A percentile compares a stretch with the other conserved stretches of the same genome.
These are phyloP conservation scores for Drosophila athabasca DNA, from an alignment of 1,140 invertebrate species.

Conservation along the genomic window DNA sequence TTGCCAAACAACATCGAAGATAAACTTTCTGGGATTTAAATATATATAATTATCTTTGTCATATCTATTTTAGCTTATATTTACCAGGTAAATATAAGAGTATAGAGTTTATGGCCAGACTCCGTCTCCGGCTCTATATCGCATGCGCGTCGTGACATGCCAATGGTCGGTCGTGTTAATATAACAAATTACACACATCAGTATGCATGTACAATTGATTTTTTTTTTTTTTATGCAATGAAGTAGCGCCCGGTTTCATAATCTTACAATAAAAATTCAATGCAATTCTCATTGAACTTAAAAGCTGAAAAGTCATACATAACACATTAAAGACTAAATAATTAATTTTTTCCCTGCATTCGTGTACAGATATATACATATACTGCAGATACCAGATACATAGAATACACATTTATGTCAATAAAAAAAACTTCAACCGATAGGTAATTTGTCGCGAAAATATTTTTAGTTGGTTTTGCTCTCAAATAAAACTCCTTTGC, in stretches of 20 bases:
- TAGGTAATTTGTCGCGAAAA: too few relatives aligned
- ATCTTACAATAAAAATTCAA: slow-evolving; percentile 1
- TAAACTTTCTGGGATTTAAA: slow-evolving; percentile 40
- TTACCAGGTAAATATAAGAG: slow-evolving; percentile 15
- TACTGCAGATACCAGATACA: background rate
- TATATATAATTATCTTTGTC: slow-evolving; percentile 20
- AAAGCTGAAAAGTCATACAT: slow-evolving; percentile 19
- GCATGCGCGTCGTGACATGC: too few relatives aligned
- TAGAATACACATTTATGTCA: too few relatives aligned
- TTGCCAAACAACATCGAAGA: slow-evolving; percentile 63
- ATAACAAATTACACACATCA: background rate
- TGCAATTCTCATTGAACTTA: slow-evolving; percentile 11
- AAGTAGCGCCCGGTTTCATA: slow-evolving; percentile 22
- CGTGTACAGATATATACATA: slow-evolving; percentile 19
- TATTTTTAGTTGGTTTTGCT: too few relatives aligned
- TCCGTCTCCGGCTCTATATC: background rate
- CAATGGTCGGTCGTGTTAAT: slow-evolving; percentile 2
- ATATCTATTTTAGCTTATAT: slow-evolving; percentile 19
- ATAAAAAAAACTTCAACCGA: too few relatives aligned
- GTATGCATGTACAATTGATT: background rate
- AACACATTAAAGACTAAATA: slow-evolving; percentile 24
- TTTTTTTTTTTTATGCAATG: slow-evolving; percentile 19
- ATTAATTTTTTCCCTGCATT: slow-evolving; percentile 24
- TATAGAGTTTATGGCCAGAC: slow-evolving; percentile 9
- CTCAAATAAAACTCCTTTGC: too few relatives aligned